phyloP scores from a whole-genome alignment of 2,888 invertebrate species.

The Noctua janthe region DNA sequence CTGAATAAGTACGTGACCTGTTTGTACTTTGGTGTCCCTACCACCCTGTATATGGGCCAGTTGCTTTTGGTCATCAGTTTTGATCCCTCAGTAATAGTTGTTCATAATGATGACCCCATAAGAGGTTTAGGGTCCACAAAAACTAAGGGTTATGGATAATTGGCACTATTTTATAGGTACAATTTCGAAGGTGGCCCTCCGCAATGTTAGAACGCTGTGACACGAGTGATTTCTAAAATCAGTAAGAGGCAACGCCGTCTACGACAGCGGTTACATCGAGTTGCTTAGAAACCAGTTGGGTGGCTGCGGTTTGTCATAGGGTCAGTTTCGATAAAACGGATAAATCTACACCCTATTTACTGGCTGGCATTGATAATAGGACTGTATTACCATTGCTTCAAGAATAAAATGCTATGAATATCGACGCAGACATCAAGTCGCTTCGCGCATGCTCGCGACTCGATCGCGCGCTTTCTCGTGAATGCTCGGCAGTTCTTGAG shows the following conservation, averaged over 20 bases:
- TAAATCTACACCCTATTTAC: background rate
- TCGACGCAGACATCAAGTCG: background rate
- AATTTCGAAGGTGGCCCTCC: background rate
- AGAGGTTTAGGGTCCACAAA: background rate
- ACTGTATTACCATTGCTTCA: background rate
- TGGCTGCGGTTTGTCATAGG: background rate
- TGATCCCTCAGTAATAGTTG: background rate
- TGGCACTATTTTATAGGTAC: slow-evolving; percentile 42
- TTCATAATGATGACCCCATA: background rate
- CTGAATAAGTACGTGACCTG: too few species aligned
- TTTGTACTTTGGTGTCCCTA: too few species aligned
- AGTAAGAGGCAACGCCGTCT: background rate
- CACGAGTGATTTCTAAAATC: background rate
- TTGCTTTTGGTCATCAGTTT: background rate
- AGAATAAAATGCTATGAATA: background rate
- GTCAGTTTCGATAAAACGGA: background rate
- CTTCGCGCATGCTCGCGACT: background rate
- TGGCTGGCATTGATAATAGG: background rate
- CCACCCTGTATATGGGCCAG: background rate
- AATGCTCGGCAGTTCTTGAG: background rate
- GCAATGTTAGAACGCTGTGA: background rate
- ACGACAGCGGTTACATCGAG: background rate
- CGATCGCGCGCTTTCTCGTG: too few species aligned
- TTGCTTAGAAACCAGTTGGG: background rate
- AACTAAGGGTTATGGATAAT: slow-evolving; percentile 4